Conservation (phyloP, 1,140 invertebrate species). For the Thereuonema tuberculata region DNA sequence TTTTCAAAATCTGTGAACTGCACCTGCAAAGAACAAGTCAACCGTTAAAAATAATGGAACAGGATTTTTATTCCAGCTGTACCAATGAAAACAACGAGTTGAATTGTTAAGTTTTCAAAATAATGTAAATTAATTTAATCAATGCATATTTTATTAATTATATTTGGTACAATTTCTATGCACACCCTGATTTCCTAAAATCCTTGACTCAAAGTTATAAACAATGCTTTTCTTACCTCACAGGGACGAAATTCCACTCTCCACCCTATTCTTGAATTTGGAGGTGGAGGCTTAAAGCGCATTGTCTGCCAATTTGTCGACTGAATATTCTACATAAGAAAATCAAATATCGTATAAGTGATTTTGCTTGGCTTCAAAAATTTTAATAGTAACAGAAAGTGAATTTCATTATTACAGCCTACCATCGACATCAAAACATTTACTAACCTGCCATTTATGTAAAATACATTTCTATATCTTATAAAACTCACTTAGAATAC, state of each 20-base stretch:
- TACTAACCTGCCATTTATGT: too few relatives aligned
- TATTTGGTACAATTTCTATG: neutral
- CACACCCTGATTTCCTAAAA: neutral
- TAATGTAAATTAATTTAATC: neutral
- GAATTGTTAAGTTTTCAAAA: too few relatives aligned
- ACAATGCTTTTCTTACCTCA: conserved; percentile 42
- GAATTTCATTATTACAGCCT: neutral
- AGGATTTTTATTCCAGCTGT: too few relatives aligned
- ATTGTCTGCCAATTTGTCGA: conserved; percentile 99
- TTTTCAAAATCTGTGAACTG: conserved; percentile 99
- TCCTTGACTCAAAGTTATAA: conserved; percentile 7
- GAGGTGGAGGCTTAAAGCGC: conserved; percentile 96
- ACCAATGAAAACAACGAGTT: too few relatives aligned
- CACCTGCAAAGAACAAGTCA: conserved; percentile 36
- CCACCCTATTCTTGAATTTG: conserved; percentile 93
- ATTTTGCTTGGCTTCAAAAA: too few relatives aligned
- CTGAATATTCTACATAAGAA: conserved; percentile 84
- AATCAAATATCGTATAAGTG: too few relatives aligned
- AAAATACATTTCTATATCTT: too few relatives aligned
- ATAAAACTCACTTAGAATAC: too few relatives aligned
- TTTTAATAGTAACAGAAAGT: neutral
- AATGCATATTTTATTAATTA: neutral
- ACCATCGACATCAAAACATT: too few relatives aligned
- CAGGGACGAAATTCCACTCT: conserved; percentile 98
- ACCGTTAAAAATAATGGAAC: too few relatives aligned